Evolutionary conservation across 2,888 invertebrate species (phyloP), one percentile per base, ranked within the genome.

Genomic region (Leptopilina drosophilae): DNA sequence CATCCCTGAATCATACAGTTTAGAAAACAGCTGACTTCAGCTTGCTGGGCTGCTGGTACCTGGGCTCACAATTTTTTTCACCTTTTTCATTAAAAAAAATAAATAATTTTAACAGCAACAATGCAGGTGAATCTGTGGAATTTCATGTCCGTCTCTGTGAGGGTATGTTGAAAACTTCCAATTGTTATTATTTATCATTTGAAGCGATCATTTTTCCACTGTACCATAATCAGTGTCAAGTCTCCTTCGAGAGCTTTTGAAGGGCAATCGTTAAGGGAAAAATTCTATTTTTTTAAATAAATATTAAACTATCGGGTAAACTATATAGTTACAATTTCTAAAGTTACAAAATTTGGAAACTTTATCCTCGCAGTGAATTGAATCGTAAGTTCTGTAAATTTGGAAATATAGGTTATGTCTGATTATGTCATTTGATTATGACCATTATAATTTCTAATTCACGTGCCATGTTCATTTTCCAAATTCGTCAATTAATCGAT

Each of bases 111-210:
- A 73, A 15, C 11, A 49, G 64, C 59, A 75, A 86, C 76, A 79
- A 93, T 93, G 93, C 93, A 93, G 88, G 92, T 92, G 62, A 92
- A 91, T 81, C 82, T 93, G 82, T 92, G 92, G 91, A 93, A 90
- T 86, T 87, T 92, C 73, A 89, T 93, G 84, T 89, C 92, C 77
- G 90, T 89, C 67, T 89, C 93, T 76, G 84, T 92, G 82, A 92
- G 91, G 92, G 93, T 93, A 89, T 91, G 90, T 87, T 75, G 69
- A 75, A 64, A 14, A 46, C 56, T 62, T 15, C 64, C 33, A 78
- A 76, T 77, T 77, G 66, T 62, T 64, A 78, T 67, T 65, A 59
- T 33, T 0, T 4, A 12, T 64, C 15, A 42, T 12, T 33, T 53
- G 7, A 53, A 2, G 7, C 4, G 26, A 11, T 5, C 9, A 59